These are phyloP conservation scores for Alethe diademata DNA, from an alignment of 2,113 vertebrate species.

Conservation along the genomic window DNA sequence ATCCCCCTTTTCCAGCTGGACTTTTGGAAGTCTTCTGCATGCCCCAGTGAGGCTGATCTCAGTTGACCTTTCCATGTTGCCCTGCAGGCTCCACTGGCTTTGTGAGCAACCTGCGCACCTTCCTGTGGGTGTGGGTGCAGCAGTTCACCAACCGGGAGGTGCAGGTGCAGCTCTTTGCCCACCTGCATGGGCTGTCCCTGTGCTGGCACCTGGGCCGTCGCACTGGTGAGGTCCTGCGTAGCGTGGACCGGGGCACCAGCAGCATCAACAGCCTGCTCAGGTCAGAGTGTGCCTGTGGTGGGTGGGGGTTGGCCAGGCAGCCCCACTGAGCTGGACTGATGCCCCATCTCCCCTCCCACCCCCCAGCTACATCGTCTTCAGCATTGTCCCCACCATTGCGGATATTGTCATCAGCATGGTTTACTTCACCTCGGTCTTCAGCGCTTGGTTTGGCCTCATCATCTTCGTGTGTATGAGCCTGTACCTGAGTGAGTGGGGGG, in stretches of 20 bases:
- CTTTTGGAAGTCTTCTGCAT: not conserved
- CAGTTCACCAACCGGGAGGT: conserved; percentile 90
- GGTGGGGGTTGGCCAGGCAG: rapidly evolving
- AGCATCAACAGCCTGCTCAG: conserved; percentile 93
- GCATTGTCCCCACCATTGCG: conserved; percentile 88
- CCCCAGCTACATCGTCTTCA: conserved; percentile 93
- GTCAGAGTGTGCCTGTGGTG: not conserved
- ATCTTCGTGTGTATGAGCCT: conserved; percentile 93
- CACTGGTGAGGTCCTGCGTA: conserved; percentile 90
- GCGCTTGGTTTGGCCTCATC: conserved; percentile 96
- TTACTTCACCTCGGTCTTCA: conserved; percentile 91
- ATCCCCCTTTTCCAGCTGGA: not conserved
- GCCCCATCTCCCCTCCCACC: not conserved
- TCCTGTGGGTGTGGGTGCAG: conserved; percentile 95
- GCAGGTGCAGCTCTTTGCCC: conserved; percentile 88
- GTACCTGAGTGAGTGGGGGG: conserved; percentile 88
- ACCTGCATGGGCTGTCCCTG: conserved; percentile 88
- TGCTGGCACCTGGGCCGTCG: conserved; percentile 93
- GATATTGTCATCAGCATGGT: conserved; percentile 93
- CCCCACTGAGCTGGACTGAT: not conserved
- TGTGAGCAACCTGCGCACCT: conserved; percentile 88
- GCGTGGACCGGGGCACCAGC: conserved; percentile 89
- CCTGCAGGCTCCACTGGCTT: conserved; percentile 83
- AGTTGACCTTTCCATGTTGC: rapidly evolving
- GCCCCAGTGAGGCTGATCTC: rapidly evolving